Base-by-base conservation (phyloP, 2,888 invertebrate genomes). In the Seladonia tumulorum region DNA sequence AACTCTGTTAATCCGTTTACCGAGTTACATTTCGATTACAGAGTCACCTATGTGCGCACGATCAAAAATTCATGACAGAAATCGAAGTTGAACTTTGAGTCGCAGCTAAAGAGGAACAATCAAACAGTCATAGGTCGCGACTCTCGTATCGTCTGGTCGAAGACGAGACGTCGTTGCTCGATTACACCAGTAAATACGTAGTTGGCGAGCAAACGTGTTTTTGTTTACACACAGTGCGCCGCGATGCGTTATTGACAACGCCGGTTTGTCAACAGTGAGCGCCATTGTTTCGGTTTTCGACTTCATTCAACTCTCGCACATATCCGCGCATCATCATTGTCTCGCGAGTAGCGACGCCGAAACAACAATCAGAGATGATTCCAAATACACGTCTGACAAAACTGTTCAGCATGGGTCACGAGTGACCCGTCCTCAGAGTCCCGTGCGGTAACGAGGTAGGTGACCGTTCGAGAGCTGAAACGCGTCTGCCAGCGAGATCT, bases 401-500 rank as follows among this genome's bases (percentile, higher is more conserved):
- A 35, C 22, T 66, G n/a, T 7, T 35, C 18, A 8, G 18, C 8
- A 18, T 22, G 66, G 66, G 66, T 66, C 66, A 35, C 18, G 18
- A 35, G 18, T 35, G 66, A 66, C 66, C 66, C 66, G 18, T 16
- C 18, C 29, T 18, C 29, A 66, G 66, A 18, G 18, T 16, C 8
- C 66, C 35, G 35, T 1, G 66, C 3, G 5, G 60, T 14, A 25
- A 14, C 66, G 66, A 66, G 66, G 60, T 63, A 63, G 60, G 16
- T 63, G 60, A 63, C 60, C 60, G 60, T 60, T 14, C n/a, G 60
- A 25, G n/a, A n/a, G 60, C 14, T 25, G 8, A 25, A 60, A 25
- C 60, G 25, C 14, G 60, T 60, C 25, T n/a, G 75, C 78, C 84
- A 81, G 47, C 60, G 76, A 86, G 49, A 75, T 68, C 60, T 63